These are phyloP conservation scores for Sepiola atlantica DNA, from an alignment of 2,888 invertebrate genomes.

Conservation along the genomic window DNA sequence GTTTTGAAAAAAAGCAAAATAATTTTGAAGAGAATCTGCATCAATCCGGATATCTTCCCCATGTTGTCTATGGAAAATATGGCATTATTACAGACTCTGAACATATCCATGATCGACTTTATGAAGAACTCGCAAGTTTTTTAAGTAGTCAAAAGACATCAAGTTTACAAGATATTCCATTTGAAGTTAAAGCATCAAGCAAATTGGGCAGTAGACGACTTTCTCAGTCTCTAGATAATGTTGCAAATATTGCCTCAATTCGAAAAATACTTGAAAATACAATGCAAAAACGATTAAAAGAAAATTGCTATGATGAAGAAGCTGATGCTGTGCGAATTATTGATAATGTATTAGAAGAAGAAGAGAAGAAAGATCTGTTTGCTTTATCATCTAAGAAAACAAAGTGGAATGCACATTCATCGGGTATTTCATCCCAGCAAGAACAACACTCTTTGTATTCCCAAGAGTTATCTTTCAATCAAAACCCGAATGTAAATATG, in stretches of 20 bases:
- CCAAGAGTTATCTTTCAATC: not conserved
- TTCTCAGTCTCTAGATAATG: slow-evolving; percentile 41
- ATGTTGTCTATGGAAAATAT: slow-evolving; percentile 11
- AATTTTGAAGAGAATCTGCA: not conserved
- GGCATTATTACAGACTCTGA: slow-evolving; percentile 37
- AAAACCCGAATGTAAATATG: not conserved
- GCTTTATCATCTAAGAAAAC: not conserved
- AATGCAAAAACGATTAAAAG: slow-evolving; percentile 39
- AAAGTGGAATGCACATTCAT: not conserved
- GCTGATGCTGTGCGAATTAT: slow-evolving; percentile 24
- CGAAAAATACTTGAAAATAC: slow-evolving; percentile 45
- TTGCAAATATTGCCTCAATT: slow-evolving; percentile 24
- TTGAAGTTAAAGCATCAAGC: not conserved
- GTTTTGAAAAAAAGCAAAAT: not conserved
- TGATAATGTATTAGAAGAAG: slow-evolving; percentile 44
- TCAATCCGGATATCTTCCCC: not conserved
- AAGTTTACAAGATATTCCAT: slow-evolving; percentile 36
- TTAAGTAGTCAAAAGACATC: not conserved
- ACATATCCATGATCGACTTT: slow-evolving; percentile 42
- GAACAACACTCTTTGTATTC: not conserved
- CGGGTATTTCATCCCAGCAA: not conserved
- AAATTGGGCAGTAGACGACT: not conserved
- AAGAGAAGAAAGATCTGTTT: slow-evolving; percentile 32
- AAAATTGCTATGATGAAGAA: not conserved
- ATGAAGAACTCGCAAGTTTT: not conserved